Base-by-base conservation (phyloP, 92 coral and sea anemone genomes). In the Hydrozoanthus gracilis region DNA sequence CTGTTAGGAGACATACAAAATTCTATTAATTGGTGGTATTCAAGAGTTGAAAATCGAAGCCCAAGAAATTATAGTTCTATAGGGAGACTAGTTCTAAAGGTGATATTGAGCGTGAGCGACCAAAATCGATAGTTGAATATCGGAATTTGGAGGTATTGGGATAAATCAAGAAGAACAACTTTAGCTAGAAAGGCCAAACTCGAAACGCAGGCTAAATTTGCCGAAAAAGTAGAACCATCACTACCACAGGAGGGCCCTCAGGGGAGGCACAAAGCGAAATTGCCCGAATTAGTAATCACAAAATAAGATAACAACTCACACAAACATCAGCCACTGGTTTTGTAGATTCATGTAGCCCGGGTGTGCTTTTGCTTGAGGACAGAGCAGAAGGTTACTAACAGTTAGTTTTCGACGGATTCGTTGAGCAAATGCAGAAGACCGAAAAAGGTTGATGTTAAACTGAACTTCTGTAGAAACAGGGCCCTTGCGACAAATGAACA, bases 381-480 rank as follows among this genome's bases (percentile, higher is more conserved):
- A 83, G 66, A n/a, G 62, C 84, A 48, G 91, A 44, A 50, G 89
- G 84, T 8, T 92, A 89, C 54, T 92, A 87, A 71, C 50, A 46
- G 50, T 46, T 52, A 18, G 92, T 91, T 46, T 88, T 76, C 77
- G 85, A 87, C 82, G 90, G 86, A 60, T 89, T 92, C 27, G 78
- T 82, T 54, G 92, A 92, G 56, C 91, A 92, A 44, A 86, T 92
- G 0, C 15, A 51, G n/a, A 51, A 85, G 60, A 45, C 17, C 15
- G 69, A 79, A 8, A 86, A 85, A 74, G 92, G 92, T 0, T 87
- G 95, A 86, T 89, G 89, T 74, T 86, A 92, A 52, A 89, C 95
- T 0, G 89, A 87, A 77, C 83, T 92, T 7, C 84, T 86, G 46
- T 89, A 92, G 92, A 89, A 92, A 84, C 76, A 82, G 15, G 86